A percentile compares a stretch with the other conserved stretches of the same genome.
These are phyloP conservation scores for Trialeurodes vaporariorum DNA, from an alignment of 1,140 invertebrate species.

Conservation along the genomic window DNA sequence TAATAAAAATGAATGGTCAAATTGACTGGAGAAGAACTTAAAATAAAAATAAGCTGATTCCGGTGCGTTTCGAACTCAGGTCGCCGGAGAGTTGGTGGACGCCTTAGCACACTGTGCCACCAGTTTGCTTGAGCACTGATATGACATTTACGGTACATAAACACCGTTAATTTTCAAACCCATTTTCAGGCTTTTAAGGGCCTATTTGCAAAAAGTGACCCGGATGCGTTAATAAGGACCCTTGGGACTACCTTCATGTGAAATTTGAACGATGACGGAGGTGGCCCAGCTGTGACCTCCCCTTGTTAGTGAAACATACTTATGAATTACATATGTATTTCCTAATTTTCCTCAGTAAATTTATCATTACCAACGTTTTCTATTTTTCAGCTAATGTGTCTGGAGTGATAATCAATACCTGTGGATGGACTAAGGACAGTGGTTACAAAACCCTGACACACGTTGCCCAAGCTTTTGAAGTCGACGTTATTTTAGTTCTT, in stretches of 20 bases:
- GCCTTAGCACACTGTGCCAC: too few relatives aligned
- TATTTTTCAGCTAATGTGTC: slow-evolving; percentile 59
- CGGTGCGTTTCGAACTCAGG: too few relatives aligned
- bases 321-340: slow-evolving; percentile 6
- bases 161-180: background rate
- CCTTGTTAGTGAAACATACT: background rate
- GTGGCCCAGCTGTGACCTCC: too few relatives aligned
- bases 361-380: slow-evolving; percentile 7
- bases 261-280: too few relatives aligned
- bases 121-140: slow-evolving; percentile 12
- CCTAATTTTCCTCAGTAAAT: background rate
- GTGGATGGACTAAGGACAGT: slow-evolving; percentile 88
- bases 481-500: slow-evolving; percentile 88
- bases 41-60: too few relatives aligned
- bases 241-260: too few relatives aligned
- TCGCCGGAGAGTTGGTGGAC: too few relatives aligned
- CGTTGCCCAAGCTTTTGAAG: slow-evolving; percentile 85
- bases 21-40: too few relatives aligned
- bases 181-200: background rate
- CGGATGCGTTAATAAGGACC: too few relatives aligned
- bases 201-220: too few relatives aligned
- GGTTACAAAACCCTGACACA: slow-evolving; percentile 75
- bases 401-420: slow-evolving; percentile 96
- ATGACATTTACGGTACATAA: too few relatives aligned
- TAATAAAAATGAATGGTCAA: too few relatives aligned